Base-by-base conservation (phyloP, 2,113 vertebrate genomes). In the Pavo muticus region DNA sequence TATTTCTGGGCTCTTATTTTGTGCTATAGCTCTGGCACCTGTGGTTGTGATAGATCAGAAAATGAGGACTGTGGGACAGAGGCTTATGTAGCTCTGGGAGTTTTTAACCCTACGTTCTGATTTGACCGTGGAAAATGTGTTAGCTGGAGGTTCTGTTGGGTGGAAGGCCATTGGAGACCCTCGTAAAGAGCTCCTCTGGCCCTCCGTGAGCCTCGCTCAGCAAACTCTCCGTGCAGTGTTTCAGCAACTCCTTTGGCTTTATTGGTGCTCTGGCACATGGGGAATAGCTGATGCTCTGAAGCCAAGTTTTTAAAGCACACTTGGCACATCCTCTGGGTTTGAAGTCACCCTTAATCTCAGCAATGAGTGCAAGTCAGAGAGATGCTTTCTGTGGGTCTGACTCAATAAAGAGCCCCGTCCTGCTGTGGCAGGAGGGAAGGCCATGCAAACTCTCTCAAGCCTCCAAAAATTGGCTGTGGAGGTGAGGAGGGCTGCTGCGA, bases 401-500 rank as follows among this genome's bases (percentile, higher is more conserved):
- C 57, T 68, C 45, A 8, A 44, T 39, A 57, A 78, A 82, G 67
- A 68, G 6, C 12, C 24, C 27, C 3, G n/a, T 48, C 48, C 78
- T 54, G 60, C 85, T 71, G 79, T 52, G 76, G 57, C 18, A 59
- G 70, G 57, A 68, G 48, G 32, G 37, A 30, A 64, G 9, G 40
- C 60, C 52, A 18, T 64, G 63, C 20, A 29, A 81, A 81, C 0
- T 11, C 39, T 78, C 92, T 32, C 25, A 60, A 74, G 12, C 21
- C 67, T 44, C 71, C 79, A 11, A 39, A 64, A 79, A 54, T 10
- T 48, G 44, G 30, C 59, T 87, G 25, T 79, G 89, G 65, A 91
- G 78, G 73, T 71, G 86, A 93, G 77, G 60, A 92, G 77, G 44
- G 88, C 67, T 77, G 77, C 87, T 35, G 81, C 9, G 2, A 68